Evolutionary conservation across 2,113 vertebrate species (phyloP).

Genomic region (Chloropsis hardwickii): DNA sequence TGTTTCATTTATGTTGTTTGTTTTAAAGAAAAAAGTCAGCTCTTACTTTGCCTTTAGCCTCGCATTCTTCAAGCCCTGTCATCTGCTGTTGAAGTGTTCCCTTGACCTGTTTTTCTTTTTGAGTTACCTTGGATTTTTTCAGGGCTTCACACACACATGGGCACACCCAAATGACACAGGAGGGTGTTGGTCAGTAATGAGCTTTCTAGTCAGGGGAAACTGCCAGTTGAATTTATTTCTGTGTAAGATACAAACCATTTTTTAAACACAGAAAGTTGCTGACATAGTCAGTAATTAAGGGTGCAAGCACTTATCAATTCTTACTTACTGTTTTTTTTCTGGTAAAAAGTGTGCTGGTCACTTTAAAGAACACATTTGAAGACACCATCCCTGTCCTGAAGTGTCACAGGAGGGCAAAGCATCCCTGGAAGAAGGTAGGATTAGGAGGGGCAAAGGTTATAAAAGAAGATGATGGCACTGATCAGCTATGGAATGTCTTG

Average conservation of each 20-base stretch:
- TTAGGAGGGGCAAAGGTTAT: neutral
- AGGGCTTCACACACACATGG: neutral
- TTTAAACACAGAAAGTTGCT: neutral
- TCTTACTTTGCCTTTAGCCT: neutral
- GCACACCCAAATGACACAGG: constrained; percentile 20
- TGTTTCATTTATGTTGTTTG: neutral
- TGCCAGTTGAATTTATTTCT: neutral
- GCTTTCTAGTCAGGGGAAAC: neutral
- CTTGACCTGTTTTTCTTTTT: neutral
- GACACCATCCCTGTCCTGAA: neutral
- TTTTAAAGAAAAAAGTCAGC: neutral
- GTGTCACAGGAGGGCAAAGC: neutral
- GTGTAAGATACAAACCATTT: neutral
- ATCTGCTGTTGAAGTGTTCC: neutral
- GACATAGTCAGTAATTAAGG: neutral
- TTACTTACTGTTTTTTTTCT: neutral
- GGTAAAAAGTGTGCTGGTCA: neutral
- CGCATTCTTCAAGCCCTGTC: neutral
- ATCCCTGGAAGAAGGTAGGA: neutral
- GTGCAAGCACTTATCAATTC: neutral
- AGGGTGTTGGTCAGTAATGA: constrained; percentile 34
- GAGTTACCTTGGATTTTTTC: constrained; percentile 14
- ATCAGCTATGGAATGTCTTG: neutral
- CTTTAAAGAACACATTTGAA: neutral
- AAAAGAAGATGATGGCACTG: neutral